A percentile compares a stretch with the other conserved stretches of the same genome.
Evolutionary conservation across 1,140 invertebrate genomes (phyloP).

Genomic region (Reticulitermes speratus): DNA sequence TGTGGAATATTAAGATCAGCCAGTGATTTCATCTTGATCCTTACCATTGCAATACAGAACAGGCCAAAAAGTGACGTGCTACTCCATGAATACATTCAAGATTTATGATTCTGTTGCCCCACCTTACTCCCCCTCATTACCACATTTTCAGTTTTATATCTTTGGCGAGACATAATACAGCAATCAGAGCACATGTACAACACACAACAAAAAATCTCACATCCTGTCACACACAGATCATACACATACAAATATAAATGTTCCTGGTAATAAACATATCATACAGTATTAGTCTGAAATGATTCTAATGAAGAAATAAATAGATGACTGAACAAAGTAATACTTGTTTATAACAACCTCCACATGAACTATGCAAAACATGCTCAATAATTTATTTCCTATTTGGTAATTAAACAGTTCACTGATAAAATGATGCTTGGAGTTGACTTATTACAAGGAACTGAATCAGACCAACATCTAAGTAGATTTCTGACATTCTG

Average conservation of each 20-base stretch:
- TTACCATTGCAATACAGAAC: not conserved
- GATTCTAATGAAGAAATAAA: slow-evolving; percentile 9
- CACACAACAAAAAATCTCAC: not conserved
- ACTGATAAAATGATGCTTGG: not conserved
- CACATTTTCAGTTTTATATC: not conserved
- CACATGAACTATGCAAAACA: not conserved
- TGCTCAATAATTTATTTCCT: not conserved
- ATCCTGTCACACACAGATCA: not conserved
- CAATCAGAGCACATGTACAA: not conserved
- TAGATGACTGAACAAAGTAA: not conserved
- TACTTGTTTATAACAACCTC: not conserved
- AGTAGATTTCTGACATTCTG: not conserved
- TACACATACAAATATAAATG: not conserved
- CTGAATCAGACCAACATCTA: not conserved
- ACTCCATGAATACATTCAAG: not conserved
- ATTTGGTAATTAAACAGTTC: not conserved
- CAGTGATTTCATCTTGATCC: not conserved
- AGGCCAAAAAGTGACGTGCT: not conserved
- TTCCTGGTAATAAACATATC: not conserved
- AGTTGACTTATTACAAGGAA: not conserved
- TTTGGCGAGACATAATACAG: not conserved
- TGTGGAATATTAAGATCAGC: not conserved
- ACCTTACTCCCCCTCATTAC: not conserved
- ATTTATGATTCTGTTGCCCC: not conserved
- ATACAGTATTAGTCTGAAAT: not conserved